Conservation (phyloP, 2,797 vertebrate species). For the Austrolebias charrua region DNA sequence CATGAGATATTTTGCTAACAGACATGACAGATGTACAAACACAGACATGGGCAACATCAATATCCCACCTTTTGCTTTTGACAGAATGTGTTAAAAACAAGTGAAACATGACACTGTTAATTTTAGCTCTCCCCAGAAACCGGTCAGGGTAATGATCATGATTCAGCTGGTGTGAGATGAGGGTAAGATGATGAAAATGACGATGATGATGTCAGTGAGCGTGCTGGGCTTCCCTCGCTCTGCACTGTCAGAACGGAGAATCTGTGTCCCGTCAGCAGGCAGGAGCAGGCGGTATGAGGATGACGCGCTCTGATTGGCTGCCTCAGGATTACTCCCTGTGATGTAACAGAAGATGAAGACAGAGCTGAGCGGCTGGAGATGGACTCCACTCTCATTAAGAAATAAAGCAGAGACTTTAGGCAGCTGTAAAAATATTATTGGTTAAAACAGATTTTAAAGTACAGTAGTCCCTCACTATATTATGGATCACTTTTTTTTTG, state of each 20-base stretch:
- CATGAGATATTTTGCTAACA: too few species aligned
- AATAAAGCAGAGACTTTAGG: background rate
- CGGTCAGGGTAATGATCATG: constrained; percentile 10
- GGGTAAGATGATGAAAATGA: constrained; percentile 10
- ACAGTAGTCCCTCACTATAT: too few species aligned
- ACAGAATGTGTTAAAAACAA: too few species aligned
- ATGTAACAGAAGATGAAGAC: constrained; percentile 51
- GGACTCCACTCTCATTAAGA: constrained; percentile 11
- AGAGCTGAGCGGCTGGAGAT: constrained; percentile 17
- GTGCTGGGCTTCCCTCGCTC: constrained; percentile 48
- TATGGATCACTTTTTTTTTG: too few species aligned
- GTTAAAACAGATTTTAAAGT: too few species aligned
- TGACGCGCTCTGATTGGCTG: constrained; percentile 52
- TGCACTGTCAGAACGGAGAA: constrained; percentile 27
- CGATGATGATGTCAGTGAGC: constrained; percentile 22
- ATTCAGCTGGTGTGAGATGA: constrained; percentile 26
- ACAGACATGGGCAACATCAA: too few species aligned
- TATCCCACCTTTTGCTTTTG: too few species aligned
- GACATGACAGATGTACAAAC: too few species aligned
- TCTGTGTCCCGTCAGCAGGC: constrained; percentile 27
- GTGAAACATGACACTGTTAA: too few species aligned
- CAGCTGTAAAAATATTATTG: background rate
- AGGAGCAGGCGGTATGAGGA: constrained; percentile 19
- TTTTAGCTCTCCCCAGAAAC: background rate
- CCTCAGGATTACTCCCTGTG: constrained; percentile 45